These are phyloP conservation scores for Drosophila nikananu DNA, from an alignment of 1,140 invertebrate species.

Conservation along the genomic window DNA sequence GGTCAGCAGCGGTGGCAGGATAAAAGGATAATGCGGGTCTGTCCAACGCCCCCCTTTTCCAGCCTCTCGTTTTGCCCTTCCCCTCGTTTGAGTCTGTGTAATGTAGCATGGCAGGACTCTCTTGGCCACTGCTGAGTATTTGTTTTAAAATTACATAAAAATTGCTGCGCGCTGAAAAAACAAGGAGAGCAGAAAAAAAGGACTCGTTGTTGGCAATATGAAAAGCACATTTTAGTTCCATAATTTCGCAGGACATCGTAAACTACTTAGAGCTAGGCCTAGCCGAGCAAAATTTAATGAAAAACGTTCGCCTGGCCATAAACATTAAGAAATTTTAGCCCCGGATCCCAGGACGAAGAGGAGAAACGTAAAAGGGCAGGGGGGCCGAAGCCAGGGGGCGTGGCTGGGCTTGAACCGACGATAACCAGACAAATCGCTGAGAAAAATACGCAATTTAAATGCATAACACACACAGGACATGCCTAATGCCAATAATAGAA, in stretches of 20 bases:
- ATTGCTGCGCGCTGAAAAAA: constrained; percentile 58
- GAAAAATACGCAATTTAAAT: constrained; percentile 86
- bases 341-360: constrained; percentile 12
- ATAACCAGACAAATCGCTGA: constrained; percentile 85
- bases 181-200: constrained; percentile 45
- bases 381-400: constrained; percentile 11
- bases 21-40: constrained; percentile 82
- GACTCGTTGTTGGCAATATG: constrained; percentile 56
- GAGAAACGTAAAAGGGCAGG: neutral
- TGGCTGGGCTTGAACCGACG: constrained; percentile 55
- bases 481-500: constrained; percentile 86
- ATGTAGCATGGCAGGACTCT: constrained; percentile 60
- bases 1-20: constrained; percentile 73
- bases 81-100: constrained; percentile 39
- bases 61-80: neutral
- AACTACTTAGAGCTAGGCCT: constrained; percentile 75
- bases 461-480: constrained; percentile 85
- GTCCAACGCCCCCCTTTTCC: constrained; percentile 5
- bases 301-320: constrained; percentile 77
- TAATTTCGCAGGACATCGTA: constrained; percentile 73
- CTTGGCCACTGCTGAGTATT: constrained; percentile 47
- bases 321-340: constrained; percentile 81
- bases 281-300: constrained; percentile 72
- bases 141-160: constrained; percentile 83
- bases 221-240: constrained; percentile 73